A percentile compares a stretch with the other conserved stretches of the same genome.
Evolutionary conservation across 64 coral and sea anemone genomes (phyloP).

Genomic region (Anthopleura sola): DNA sequence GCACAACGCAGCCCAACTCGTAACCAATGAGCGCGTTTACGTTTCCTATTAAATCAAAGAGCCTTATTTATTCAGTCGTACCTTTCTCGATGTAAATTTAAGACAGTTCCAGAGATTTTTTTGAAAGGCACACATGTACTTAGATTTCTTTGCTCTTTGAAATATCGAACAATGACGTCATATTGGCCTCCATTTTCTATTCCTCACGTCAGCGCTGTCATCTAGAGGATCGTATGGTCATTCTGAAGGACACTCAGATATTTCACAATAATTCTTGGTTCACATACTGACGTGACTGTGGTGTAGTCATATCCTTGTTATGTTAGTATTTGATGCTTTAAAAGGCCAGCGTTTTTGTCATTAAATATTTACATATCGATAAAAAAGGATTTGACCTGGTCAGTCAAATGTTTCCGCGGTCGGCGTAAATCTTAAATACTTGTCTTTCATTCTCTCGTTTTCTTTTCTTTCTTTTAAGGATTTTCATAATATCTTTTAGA

Average conservation of each 20-base stretch:
- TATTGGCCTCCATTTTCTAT: background rate
- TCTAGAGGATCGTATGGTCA: background rate
- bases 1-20: background rate
- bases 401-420: background rate
- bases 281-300: background rate
- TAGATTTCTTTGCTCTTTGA: background rate
- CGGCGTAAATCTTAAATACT: background rate
- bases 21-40: background rate
- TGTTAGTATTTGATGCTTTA: background rate
- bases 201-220: background rate
- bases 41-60: background rate
- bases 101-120: slow-evolving; percentile 1
- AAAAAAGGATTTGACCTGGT: background rate
- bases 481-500: background rate
- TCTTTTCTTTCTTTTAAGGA: background rate
- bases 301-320: background rate
- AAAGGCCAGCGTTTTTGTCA: background rate
- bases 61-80: background rate
- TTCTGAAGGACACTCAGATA: background rate
- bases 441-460: background rate
- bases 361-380: slow-evolving; percentile 8
- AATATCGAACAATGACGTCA: background rate
- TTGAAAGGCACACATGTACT: background rate
- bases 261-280: background rate
- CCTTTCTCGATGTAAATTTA: background rate